phyloP scores from a whole-genome alignment of 2,113 vertebrate genomes.

The Crotalus viridis region DNA sequence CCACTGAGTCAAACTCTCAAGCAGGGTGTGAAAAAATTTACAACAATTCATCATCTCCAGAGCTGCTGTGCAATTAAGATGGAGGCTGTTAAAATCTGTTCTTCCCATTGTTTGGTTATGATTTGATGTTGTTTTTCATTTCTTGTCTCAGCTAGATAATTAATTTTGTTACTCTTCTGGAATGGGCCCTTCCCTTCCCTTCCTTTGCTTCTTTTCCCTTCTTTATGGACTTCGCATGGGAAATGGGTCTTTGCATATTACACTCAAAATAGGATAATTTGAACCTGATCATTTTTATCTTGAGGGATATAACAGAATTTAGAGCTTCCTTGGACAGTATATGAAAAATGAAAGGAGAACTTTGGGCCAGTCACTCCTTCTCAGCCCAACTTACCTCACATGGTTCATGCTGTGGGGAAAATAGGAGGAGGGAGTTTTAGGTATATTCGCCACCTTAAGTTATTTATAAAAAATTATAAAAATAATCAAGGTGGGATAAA shows the following conservation, averaged over 20 bases:
- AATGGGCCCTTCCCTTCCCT: neutral
- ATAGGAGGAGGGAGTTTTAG: neutral
- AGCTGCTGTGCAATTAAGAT: slow-evolving; percentile 13
- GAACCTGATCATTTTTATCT: neutral
- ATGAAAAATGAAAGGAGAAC: neutral
- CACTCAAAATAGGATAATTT: neutral
- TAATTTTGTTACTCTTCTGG: neutral
- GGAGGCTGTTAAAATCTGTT: slow-evolving; percentile 22
- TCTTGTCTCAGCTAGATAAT: neutral
- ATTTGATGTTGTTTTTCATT: neutral
- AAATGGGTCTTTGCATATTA: neutral
- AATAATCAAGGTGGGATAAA: neutral
- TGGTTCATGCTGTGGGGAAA: neutral
- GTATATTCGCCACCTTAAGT: neutral
- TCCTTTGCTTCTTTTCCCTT: neutral
- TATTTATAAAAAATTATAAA: too few relatives aligned
- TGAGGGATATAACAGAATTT: neutral
- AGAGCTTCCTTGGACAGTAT: neutral
- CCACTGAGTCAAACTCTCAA: slow-evolving; percentile 41
- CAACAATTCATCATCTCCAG: slow-evolving; percentile 48
- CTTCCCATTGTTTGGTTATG: neutral
- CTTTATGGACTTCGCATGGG: neutral
- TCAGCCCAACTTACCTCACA: neutral
- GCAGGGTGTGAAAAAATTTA: slow-evolving; percentile 62
- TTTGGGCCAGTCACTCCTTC: neutral